Conservation (phyloP, 2,113 vertebrate species). For the Clarias magur region DNA sequence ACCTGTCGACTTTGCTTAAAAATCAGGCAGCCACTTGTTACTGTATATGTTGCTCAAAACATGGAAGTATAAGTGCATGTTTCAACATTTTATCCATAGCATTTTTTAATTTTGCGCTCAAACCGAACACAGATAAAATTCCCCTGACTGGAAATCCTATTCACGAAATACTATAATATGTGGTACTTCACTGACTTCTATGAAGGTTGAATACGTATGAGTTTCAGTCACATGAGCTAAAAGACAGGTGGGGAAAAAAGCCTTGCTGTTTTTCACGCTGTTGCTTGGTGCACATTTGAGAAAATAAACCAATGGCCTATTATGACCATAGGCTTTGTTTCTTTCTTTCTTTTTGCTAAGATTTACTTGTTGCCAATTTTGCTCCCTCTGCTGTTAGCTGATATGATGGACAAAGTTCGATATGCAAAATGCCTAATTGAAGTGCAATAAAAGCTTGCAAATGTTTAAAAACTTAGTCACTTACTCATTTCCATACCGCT, state of each 20-base stretch:
- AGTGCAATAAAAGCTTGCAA: neutral
- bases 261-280: neutral
- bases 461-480: neutral
- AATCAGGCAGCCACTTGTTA: too few species aligned
- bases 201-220: too few species aligned
- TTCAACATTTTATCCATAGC: neutral
- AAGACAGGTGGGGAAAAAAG: neutral
- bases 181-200: too few species aligned
- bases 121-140: neutral
- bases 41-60: too few species aligned
- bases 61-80: neutral
- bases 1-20: too few species aligned
- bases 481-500: neutral
- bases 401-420: neutral
- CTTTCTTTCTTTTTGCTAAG: neutral
- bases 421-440: neutral
- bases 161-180: neutral
- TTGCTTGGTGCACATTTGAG: neutral
- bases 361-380: neutral
- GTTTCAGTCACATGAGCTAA: neutral
- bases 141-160: neutral
- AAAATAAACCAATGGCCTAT: neutral
- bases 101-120: neutral
- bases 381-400: neutral
- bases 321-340: neutral